These are phyloP conservation scores for Ptychoptera contaminata DNA, from an alignment of 2,888 invertebrate species.

Conservation along the genomic window DNA sequence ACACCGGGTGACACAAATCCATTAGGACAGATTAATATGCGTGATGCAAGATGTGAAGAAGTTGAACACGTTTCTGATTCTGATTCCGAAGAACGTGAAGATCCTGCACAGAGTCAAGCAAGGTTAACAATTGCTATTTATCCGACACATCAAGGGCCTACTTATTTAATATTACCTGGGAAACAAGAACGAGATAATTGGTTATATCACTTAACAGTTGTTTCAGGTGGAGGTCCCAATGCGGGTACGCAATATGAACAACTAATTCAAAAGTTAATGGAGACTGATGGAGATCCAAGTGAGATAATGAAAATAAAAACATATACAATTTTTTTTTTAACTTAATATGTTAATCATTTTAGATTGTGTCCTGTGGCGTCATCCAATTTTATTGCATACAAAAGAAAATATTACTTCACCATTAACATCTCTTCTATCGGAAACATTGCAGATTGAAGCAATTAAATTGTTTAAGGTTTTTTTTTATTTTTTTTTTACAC, in stretches of 20 bases:
- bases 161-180: conserved; percentile 79
- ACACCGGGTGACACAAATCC: conserved; percentile 83
- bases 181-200: conserved; percentile 89
- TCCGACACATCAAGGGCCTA: conserved; percentile 86
- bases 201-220: conserved; percentile 75
- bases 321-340: too few relatives aligned
- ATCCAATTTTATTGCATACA: conserved; percentile 76
- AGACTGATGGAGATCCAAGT: conserved; percentile 87
- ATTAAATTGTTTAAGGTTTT: conserved; percentile 81
- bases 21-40: conserved; percentile 87
- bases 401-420: conserved; percentile 84
- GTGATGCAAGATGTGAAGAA: conserved; percentile 88
- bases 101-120: conserved; percentile 50
- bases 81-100: conserved; percentile 73
- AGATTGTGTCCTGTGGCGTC: conserved; percentile 86
- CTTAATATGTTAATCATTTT: too few relatives aligned
- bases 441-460: conserved; percentile 77
- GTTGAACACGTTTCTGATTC: conserved; percentile 87
- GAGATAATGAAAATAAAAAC: conserved; percentile 22
- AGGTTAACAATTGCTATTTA: conserved; percentile 85
- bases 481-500: too few relatives aligned
- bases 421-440: conserved; percentile 78
- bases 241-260: conserved; percentile 95
- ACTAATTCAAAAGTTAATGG: conserved; percentile 89
- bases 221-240: conserved; percentile 79